Percentiles rank a stretch among this genome's conserved stretches.
These are phyloP conservation scores for Peromyscus eremicus DNA, from an alignment of 2,797 vertebrate species.

Conservation along the genomic window DNA sequence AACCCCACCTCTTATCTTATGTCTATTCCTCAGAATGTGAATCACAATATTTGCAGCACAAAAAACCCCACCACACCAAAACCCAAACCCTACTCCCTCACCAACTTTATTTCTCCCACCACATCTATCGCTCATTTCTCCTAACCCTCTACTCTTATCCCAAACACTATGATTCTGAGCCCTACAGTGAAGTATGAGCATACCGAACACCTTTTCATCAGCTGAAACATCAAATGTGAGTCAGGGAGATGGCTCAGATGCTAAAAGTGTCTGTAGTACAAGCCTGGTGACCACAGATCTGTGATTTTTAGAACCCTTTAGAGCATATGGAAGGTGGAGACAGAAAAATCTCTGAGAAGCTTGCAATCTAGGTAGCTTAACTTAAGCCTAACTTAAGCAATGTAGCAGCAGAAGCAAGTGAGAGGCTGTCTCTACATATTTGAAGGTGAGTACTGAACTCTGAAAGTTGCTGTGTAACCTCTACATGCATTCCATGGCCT, in stretches of 20 bases:
- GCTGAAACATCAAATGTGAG: neutral
- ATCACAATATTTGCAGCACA: neutral
- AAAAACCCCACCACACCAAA: neutral
- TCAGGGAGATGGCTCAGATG: neutral
- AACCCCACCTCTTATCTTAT: neutral
- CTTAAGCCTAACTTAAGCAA: neutral
- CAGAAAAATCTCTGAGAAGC: neutral
- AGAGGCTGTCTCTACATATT: neutral
- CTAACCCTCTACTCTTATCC: neutral
- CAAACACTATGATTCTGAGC: neutral
- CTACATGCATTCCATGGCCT: neutral
- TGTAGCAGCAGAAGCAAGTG: neutral
- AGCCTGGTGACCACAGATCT: neutral
- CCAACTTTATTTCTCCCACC: neutral
- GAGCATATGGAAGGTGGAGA: neutral
- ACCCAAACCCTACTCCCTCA: neutral
- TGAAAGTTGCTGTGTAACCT: neutral
- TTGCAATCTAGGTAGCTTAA: neutral
- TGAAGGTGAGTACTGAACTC: too few species aligned
- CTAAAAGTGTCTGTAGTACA: neutral
- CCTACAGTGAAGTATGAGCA: neutral
- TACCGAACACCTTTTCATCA: neutral
- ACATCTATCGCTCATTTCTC: neutral
- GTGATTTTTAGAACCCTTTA: neutral
- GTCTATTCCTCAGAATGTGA: neutral